These are phyloP conservation scores for Laupala kohalensis DNA, from an alignment of 1,140 invertebrate genomes.

Conservation along the genomic window DNA sequence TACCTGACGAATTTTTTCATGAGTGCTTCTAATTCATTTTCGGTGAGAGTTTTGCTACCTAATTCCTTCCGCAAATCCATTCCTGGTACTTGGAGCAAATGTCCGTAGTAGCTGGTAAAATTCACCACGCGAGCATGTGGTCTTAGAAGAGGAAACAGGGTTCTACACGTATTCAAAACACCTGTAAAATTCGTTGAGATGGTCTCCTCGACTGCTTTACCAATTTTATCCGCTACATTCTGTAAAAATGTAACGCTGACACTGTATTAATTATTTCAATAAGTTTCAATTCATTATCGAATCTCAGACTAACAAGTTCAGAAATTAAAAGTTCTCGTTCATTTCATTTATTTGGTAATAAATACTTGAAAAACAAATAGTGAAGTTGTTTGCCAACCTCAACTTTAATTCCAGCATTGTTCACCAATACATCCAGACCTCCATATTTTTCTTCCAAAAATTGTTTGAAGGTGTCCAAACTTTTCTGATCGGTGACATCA, in stretches of 20 bases:
- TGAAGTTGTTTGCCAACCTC: too few species aligned
- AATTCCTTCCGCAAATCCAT: constrained; percentile 28
- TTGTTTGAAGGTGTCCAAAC: constrained; percentile 40
- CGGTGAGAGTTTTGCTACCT: constrained; percentile 28
- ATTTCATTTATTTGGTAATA: too few species aligned
- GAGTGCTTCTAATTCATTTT: constrained; percentile 32
- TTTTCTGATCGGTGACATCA: constrained; percentile 45
- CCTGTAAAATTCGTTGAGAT: constrained; percentile 39
- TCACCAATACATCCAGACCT: constrained; percentile 66
- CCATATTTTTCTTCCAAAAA: constrained; percentile 50
- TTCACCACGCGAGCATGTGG: constrained; percentile 48
- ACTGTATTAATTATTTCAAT: too few species aligned
- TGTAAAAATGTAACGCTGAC: too few species aligned
- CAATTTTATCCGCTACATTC: too few species aligned
- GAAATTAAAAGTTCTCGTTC: too few species aligned
- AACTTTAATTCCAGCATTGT: constrained; percentile 46
- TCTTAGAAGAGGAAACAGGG: constrained; percentile 41
- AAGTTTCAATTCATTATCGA: too few species aligned
- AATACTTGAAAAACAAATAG: too few species aligned
- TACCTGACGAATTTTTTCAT: constrained; percentile 43
- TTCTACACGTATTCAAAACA: constrained; percentile 33
- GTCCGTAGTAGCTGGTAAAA: constrained; percentile 40
- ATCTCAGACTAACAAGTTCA: too few species aligned
- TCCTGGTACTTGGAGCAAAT: constrained; percentile 28
- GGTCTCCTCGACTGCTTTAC: constrained; percentile 44